Evolutionary conservation across 2,888 invertebrate species (phyloP), one percentile per base, ranked within the genome.

Genomic region (Coleophora flavipennella): DNA sequence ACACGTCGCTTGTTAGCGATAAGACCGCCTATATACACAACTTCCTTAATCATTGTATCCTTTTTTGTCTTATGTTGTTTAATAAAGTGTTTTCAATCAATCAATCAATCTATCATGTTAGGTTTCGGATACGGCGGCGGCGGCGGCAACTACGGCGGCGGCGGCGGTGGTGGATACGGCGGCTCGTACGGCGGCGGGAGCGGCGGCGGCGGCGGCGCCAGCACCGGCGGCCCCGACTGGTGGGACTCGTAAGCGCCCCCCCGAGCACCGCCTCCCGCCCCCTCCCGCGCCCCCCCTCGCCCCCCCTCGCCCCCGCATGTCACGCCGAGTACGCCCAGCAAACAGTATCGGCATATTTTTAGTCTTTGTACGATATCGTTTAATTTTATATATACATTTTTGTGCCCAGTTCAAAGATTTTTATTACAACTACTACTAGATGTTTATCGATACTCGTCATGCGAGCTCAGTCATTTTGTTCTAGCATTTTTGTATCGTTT

Each of bases 161-260:
- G 72, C 39, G 78, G 78, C 53, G 80, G 80, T 43, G 80, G 80
- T 60, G 73, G 71, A 67, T 81, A 81, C 47, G 81, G 81, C 60
- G 80, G 79, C 27, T 75, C 78, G 57, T 80, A 79, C 67, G 69
- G 77, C 55, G 77, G 83, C 46, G 76, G 76, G 53, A 10, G 29
- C 27, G 69, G 71, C 56, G 81, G 77, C 75, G 86, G 78, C 67
- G 67, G 77, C 75, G 86, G 78, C 67, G 66, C 71, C 55, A 60
- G 69, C 59, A 59, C 75, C 68, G 78, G 79, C 53, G 81, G 81
- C 46, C 63, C 71, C 57, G 81, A 81, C 76, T 83, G 83, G 83
- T 83, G 83, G 81, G 75, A 79, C 76, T 78, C 77, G 50, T 76
- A 75, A 70, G 62, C 67, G 9, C 33, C 33, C 43, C 9, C 33